Evolutionary conservation across 2,888 invertebrate genomes (phyloP).

Genomic region (Tinea trinotella): DNA sequence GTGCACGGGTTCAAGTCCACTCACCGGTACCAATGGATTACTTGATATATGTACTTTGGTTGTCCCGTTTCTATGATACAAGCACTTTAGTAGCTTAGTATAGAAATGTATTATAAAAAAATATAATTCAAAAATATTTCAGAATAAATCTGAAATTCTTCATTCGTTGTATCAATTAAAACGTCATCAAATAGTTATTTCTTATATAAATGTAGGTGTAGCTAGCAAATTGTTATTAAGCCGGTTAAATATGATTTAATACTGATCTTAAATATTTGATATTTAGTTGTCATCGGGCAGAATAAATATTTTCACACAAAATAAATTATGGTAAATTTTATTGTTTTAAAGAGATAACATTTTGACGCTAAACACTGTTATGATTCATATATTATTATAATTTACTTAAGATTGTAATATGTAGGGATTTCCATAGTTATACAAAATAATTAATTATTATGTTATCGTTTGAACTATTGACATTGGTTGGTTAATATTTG

Average conservation of each 20-base stretch:
- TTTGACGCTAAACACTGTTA: not conserved
- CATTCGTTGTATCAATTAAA: not conserved
- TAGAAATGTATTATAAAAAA: no score
- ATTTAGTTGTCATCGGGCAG: not conserved
- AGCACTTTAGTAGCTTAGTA: no score
- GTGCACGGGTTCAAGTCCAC: no score
- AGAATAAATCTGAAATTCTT: no score
- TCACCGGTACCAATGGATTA: no score
- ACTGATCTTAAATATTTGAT: not conserved
- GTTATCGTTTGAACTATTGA: no score
- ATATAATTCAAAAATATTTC: no score
- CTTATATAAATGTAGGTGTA: not conserved
- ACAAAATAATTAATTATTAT: no score
- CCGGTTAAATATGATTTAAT: not conserved
- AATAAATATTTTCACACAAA: constrained; percentile 3
- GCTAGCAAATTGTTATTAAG: not conserved
- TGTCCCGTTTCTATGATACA: no score
- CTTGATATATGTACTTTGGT: no score
- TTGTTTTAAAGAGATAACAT: not conserved
- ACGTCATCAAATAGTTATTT: not conserved
- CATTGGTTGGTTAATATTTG: no score
- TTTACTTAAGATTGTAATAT: not conserved
- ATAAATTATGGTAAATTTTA: constrained; percentile 2
- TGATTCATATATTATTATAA: not conserved
- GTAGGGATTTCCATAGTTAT: no score